These are phyloP conservation scores for Oreohelix idahoensis DNA, from an alignment of 1,140 invertebrate species.

Conservation along the genomic window DNA sequence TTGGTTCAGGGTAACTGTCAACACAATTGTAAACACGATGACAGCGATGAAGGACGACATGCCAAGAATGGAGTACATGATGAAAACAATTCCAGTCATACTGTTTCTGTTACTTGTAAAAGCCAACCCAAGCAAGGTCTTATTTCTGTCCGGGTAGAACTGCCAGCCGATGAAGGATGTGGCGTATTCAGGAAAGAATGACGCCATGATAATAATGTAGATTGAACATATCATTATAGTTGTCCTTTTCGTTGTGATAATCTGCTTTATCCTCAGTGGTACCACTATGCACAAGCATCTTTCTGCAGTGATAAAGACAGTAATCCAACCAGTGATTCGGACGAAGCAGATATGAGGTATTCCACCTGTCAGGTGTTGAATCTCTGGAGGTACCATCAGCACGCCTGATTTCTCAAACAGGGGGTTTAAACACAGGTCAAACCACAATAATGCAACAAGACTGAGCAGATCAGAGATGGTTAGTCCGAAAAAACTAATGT, in stretches of 20 bases:
- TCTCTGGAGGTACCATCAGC: background rate
- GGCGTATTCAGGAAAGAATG: background rate
- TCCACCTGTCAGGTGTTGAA: constrained; percentile 15
- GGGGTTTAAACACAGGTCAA: background rate
- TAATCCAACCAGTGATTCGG: constrained; percentile 18
- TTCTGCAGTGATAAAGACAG: constrained; percentile 11
- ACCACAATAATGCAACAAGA: background rate
- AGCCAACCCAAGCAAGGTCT: background rate
- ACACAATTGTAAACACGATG: background rate
- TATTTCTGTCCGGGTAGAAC: background rate
- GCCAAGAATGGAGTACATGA: background rate
- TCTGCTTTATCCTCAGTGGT: background rate
- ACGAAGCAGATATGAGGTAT: background rate
- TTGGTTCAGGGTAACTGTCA: background rate
- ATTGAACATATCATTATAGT: background rate
- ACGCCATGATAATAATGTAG: background rate
- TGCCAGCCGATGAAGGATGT: constrained; percentile 7
- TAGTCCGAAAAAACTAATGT: constrained; percentile 1
- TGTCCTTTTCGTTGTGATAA: constrained; percentile 4
- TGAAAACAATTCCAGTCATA: background rate
- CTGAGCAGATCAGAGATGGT: constrained; percentile 1
- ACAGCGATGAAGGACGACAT: background rate
- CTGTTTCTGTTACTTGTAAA: background rate
- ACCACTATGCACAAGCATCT: background rate
- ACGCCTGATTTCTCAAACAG: background rate